Conservation (phyloP, 2,113 vertebrate genomes). For the Cyanoderma ruficeps region DNA sequence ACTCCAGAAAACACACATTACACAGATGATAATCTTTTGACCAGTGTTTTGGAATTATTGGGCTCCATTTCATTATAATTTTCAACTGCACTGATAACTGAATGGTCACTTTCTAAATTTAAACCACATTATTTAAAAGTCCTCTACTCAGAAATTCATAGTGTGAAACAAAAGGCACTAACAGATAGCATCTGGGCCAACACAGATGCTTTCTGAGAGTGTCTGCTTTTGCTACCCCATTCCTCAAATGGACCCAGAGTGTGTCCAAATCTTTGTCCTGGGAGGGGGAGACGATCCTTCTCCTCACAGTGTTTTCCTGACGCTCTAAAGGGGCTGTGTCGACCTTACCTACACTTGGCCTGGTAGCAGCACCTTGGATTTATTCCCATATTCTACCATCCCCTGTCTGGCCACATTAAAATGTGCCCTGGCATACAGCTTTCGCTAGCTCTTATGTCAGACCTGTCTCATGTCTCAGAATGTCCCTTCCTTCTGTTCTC, state of each 20-base stretch:
- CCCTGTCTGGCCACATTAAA: neutral
- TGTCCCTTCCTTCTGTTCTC: neutral
- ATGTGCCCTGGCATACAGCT: neutral
- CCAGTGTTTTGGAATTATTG: neutral
- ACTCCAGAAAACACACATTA: slow-evolving; percentile 33
- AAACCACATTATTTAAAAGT: slow-evolving; percentile 21
- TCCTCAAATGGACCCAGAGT: neutral
- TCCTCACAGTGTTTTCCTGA: neutral
- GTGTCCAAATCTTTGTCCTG: neutral
- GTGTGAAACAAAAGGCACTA: neutral
- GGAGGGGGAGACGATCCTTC: neutral
- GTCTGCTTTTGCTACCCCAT: neutral
- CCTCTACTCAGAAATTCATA: neutral
- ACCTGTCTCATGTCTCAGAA: neutral
- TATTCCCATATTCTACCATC: neutral
- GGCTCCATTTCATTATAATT: slow-evolving; percentile 8
- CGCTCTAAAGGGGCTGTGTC: rapidly evolving
- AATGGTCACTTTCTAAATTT: slow-evolving; percentile 52
- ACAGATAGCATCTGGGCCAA: neutral
- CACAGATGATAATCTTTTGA: slow-evolving; percentile 34
- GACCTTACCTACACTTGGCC: neutral
- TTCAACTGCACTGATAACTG: neutral
- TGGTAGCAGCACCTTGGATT: neutral
- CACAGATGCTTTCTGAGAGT: neutral
- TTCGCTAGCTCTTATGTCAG: neutral